A percentile compares a stretch with the other conserved stretches of the same genome.
Evolutionary conservation across 2,113 vertebrate genomes (phyloP).

Genomic region (Lipophrys pholis): DNA sequence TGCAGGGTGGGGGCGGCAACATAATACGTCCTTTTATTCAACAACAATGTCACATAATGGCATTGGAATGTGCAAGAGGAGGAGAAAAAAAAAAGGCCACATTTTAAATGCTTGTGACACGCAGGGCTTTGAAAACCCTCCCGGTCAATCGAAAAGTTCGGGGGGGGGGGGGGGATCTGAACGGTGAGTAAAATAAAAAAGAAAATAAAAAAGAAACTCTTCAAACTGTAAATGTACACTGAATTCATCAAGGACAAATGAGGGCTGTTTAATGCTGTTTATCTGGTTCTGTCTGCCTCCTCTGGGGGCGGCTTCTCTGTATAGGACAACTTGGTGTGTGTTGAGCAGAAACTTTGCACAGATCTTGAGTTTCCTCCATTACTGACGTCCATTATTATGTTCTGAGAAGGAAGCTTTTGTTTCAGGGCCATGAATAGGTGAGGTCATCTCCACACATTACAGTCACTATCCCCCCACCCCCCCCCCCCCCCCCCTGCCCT

Average conservation of each 20-base stretch:
- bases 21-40: constrained; percentile 99
- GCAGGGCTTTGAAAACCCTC: constrained; percentile 88
- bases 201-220: constrained; percentile 83
- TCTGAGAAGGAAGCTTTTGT: constrained; percentile 66
- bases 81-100: constrained; percentile 91
- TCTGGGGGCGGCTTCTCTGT: constrained; percentile 15
- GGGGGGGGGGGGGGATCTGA: constrained; percentile 54
- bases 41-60: constrained; percentile 99
- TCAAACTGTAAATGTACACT: constrained; percentile 87
- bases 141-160: constrained; percentile 88
- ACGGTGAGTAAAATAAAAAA: constrained; percentile 3
- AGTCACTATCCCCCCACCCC: no score
- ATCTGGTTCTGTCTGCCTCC: constrained; percentile 2
- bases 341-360: constrained; percentile 26
- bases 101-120: constrained; percentile 96
- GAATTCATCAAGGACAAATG: constrained; percentile 87
- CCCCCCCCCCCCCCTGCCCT: no score
- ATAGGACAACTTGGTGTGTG: constrained; percentile 12
- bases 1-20: constrained; percentile 85
- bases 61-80: constrained; percentile 94
- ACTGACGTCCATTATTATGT: neutral
- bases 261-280: constrained; percentile 77
- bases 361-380: constrained; percentile 32
- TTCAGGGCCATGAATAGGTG: constrained; percentile 67
- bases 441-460: constrained; percentile 69